Base-by-base conservation (phyloP, 2,888 invertebrate genomes). In the Nasonia oneida region DNA sequence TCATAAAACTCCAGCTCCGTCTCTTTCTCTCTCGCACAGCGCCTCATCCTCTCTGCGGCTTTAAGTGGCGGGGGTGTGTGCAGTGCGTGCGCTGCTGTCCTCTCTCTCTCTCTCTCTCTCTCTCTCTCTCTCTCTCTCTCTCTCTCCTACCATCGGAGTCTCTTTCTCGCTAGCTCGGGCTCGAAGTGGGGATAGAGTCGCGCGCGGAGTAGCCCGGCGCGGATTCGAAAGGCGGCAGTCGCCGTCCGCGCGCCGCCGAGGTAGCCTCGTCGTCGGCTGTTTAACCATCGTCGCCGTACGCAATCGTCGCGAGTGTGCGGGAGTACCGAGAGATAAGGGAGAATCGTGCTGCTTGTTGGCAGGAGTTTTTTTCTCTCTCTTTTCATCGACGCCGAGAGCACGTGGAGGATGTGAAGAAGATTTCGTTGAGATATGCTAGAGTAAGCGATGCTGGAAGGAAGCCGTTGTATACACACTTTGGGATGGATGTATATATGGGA, bases 141-240 rank as follows among this genome's bases (percentile, higher is more conserved):
- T 57, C 57, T 61, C 57, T n/a, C n/a, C 18, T 61, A n/a, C 57
- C 57, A 61, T 61, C 57, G 57, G n/a, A 61, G 57, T 61, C 57
- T 61, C 53, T 53, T 18, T 18, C 57, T 61, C 23, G 0, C 23
- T 53, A 18, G 14, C 14, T 53, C 15, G 57, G 2, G n/a, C 23
- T 2, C 5, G n/a, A 1, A 61, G 57, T 61, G 57, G 57, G 57
- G 70, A 77, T 80, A 75, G 83, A 47, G 67, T 53, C 53, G 73
- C 71, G 47, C 81, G 33, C 57, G 74, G 86, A 81, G 88, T 75
- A 81, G 91, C 90, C 92, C 91, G 91, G 91, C 91, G 92, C 91
- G 90, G 92, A 91, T 91, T 92, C 90, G 91, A 92, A 91, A 92
- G 92, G 90, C 91, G 89, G 70, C 80, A 93, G 93, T 93, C 91